phyloP scores from a whole-genome alignment of 2,113 vertebrate genomes.

The Macroglossus sobrinus region DNA sequence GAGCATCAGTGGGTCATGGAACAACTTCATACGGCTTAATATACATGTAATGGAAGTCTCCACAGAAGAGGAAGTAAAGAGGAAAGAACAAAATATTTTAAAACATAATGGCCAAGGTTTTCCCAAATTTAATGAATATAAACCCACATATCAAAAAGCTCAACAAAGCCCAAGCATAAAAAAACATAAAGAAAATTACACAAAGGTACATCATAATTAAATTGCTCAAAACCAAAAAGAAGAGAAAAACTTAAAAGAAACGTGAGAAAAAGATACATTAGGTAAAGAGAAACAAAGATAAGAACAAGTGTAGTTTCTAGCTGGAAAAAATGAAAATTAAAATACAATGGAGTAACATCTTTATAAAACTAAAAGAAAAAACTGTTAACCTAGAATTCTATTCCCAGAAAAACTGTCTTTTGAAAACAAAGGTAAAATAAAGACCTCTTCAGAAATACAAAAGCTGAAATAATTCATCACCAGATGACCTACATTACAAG shows the following conservation, averaged over 20 bases:
- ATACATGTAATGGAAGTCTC: not conserved
- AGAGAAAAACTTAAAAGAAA: not conserved
- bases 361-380: not conserved
- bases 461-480: slow-evolving; percentile 11
- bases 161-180: not conserved
- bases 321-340: not conserved
- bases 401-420: not conserved
- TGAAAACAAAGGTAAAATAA: slow-evolving; percentile 29
- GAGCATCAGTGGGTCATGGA: not conserved
- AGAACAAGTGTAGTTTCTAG: not conserved
- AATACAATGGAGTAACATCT: not conserved
- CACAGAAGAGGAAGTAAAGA: not conserved
- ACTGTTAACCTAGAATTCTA: not conserved
- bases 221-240: not conserved
- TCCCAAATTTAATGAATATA: not conserved
- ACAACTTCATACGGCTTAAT: not conserved
- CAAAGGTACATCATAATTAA: not conserved
- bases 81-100: not conserved
- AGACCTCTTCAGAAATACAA: not conserved
- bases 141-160: not conserved
- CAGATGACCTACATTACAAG: not conserved
- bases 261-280: not conserved
- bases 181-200: not conserved
- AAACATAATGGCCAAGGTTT: not conserved
- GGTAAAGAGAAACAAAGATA: not conserved